These are phyloP conservation scores for Brachyopa scutellaris DNA, from an alignment of 2,888 invertebrate species.

Conservation along the genomic window DNA sequence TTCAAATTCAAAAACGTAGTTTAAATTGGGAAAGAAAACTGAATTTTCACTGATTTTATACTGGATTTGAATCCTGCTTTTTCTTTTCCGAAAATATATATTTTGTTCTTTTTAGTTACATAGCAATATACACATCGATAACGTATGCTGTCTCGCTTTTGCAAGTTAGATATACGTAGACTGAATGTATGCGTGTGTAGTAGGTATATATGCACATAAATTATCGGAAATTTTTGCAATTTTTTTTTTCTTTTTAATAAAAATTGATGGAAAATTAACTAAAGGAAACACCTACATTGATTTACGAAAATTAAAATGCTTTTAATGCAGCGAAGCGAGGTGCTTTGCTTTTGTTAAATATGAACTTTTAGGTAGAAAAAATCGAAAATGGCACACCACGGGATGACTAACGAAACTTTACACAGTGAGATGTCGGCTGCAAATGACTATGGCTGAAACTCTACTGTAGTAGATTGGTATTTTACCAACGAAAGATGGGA, in stretches of 20 bases:
- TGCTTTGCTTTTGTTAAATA: constrained; percentile 46
- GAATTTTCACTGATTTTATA: constrained; percentile 53
- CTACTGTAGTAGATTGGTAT: constrained; percentile 68
- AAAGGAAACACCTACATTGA: constrained; percentile 62
- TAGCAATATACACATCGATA: constrained; percentile 42
- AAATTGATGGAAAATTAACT: constrained; percentile 34
- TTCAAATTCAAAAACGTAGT: constrained; percentile 15
- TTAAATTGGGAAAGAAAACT: constrained; percentile 23
- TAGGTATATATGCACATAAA: constrained; percentile 69
- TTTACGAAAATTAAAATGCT: constrained; percentile 62
- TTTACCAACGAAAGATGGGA: constrained; percentile 45
- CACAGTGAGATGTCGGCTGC: constrained; percentile 72
- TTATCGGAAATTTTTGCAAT: constrained; percentile 70
- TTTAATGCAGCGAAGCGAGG: constrained; percentile 51
- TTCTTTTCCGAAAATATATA: constrained; percentile 20
- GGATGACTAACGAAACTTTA: constrained; percentile 73
- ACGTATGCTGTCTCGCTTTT: constrained; percentile 46
- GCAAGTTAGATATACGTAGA: constrained; percentile 48
- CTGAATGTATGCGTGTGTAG: constrained; percentile 41
- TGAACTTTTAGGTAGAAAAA: constrained; percentile 62
- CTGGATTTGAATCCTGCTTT: neutral
- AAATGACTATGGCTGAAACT: constrained; percentile 69
- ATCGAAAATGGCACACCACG: constrained; percentile 74
- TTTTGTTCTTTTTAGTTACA: constrained; percentile 51
- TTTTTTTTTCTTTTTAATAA: constrained; percentile 25